Conservation (phyloP, 2,113 vertebrate species). For the Cinclus cinclus region DNA sequence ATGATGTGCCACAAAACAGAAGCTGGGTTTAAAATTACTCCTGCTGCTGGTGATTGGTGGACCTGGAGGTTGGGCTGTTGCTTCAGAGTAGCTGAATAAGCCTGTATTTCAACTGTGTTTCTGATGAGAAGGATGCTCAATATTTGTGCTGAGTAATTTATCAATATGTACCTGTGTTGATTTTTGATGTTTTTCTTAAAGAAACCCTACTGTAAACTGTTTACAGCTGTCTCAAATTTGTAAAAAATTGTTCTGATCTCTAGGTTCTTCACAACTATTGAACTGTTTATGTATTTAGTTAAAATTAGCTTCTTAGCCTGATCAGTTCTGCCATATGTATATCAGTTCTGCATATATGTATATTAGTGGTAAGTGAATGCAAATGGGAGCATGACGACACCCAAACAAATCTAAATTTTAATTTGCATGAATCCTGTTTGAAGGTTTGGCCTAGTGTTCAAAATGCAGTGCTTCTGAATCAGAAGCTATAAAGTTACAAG, state of each 20-base stretch:
- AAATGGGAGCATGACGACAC: not conserved
- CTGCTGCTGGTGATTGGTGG: not conserved
- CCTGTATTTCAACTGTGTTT: not conserved
- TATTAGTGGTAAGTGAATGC: not conserved
- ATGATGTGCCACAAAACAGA: not conserved
- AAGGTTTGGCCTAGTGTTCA: not conserved
- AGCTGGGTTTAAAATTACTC: not conserved
- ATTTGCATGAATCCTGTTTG: not conserved
- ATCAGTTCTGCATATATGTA: not conserved
- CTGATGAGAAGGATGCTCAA: not conserved
- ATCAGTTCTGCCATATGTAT: not conserved
- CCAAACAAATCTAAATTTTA: not conserved
- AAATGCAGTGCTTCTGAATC: slow-evolving; percentile 30
- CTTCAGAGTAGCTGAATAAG: not conserved
- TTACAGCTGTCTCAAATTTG: not conserved
- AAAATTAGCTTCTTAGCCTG: not conserved
- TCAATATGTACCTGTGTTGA: accelerated
- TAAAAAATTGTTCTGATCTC: not conserved
- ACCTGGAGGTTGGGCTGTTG: not conserved
- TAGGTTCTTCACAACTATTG: not conserved
- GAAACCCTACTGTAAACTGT: not conserved
- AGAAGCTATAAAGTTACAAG: not conserved
- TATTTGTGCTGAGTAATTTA: not conserved
- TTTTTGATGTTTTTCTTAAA: not conserved
- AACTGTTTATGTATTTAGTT: not conserved